Conservation (phyloP, 2,113 vertebrate species). For the Pelmatolapia mariae region DNA sequence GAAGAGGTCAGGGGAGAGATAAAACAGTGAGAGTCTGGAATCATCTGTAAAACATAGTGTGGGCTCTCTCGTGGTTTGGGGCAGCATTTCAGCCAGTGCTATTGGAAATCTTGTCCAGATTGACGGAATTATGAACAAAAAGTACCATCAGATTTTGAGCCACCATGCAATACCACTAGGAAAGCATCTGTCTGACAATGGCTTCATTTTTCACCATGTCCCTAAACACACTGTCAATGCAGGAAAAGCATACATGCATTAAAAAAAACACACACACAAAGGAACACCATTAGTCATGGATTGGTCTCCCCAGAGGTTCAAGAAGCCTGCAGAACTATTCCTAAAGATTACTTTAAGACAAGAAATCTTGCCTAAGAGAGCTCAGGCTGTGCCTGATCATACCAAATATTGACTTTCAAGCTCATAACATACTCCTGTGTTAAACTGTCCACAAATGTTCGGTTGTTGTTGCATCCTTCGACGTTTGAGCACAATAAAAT, state of each 20-base stretch:
- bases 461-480: accelerated
- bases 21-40: not conserved
- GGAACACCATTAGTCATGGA: not conserved
- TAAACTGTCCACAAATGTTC: not conserved
- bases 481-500: not conserved
- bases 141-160: not conserved
- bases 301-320: not conserved
- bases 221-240: not conserved
- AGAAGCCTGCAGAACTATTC: not conserved
- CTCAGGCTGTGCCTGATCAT: not conserved
- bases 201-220: not conserved
- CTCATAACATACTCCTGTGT: not conserved
- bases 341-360: not conserved
- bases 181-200: not conserved
- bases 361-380: not conserved
- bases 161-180: not conserved
- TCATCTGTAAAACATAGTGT: not conserved
- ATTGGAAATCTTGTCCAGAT: not conserved
- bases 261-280: not conserved
- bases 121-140: not conserved
- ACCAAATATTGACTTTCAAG: not conserved
- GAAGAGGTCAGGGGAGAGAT: not conserved
- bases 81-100: not conserved
- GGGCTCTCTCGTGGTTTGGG: not conserved
- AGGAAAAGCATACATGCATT: not conserved